Evolutionary conservation across 2,888 invertebrate genomes (phyloP).

Genomic region (Stenchaetothrips biformis): DNA sequence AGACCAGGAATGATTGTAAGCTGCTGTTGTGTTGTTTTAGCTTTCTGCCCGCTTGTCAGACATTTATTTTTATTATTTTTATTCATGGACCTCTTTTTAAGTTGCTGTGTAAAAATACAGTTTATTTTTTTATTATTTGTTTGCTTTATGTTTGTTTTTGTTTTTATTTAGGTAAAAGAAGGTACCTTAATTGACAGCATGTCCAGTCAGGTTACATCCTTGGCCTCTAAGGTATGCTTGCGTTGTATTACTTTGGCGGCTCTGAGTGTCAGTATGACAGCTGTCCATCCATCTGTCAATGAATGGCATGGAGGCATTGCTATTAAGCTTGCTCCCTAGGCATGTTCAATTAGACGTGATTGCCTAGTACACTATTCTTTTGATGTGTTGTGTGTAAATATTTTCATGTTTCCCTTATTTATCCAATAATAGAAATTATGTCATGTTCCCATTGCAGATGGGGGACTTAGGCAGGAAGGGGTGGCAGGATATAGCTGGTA

Average conservation of each 20-base stretch:
- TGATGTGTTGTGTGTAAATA: too few species aligned
- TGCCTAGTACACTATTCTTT: too few species aligned
- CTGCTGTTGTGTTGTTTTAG: too few species aligned
- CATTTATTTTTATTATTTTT: background rate
- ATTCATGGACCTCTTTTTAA: background rate
- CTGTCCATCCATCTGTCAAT: too few species aligned
- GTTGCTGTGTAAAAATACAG: background rate
- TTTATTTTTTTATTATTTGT: background rate
- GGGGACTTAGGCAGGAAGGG: conserved; percentile 63
- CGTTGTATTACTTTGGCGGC: too few species aligned
- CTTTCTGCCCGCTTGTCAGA: background rate
- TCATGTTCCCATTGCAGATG: conserved; percentile 48
- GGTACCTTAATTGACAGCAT: conserved; percentile 63
- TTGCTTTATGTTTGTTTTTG: conserved; percentile 16
- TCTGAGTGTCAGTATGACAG: too few species aligned
- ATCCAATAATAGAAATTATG: background rate
- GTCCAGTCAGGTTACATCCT: conserved; percentile 56
- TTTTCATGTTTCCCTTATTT: too few species aligned
- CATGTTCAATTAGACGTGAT: too few species aligned
- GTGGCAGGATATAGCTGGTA: conserved; percentile 58
- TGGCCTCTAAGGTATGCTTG: conserved; percentile 58
- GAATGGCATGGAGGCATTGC: too few species aligned
- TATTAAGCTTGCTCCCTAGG: too few species aligned
- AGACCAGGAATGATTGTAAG: too few species aligned
- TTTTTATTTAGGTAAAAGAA: conserved; percentile 57